Evolutionary conservation across 2,888 invertebrate genomes (phyloP), one percentile per base, ranked within the genome.

Genomic region (Tubiluchus corallicola): DNA sequence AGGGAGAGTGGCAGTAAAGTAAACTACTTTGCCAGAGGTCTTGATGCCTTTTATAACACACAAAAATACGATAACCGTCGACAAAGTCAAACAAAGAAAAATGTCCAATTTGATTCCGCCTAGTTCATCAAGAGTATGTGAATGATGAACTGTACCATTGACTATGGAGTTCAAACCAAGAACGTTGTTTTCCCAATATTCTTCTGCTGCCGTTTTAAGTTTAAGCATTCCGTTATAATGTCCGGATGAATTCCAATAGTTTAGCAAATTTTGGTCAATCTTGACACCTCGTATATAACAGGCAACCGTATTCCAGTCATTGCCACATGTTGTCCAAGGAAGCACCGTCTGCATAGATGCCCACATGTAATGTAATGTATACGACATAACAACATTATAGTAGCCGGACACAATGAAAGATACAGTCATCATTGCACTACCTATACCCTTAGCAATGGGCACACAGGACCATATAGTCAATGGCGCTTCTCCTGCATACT

Each of bases 401-500:
- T 17, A 43, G 3, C 17, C 15, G 13, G n/a, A n/a, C 16, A 15
- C 16, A n/a, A 19, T 13, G 2, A 20, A n/a, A 20, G 21, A 37
- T 13, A 20, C 17, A 18, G 38, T 21, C 3, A 37, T 4, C 37
- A 37, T 37, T 9, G 37, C 43, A 37, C 21, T 17, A 9, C 45
- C 45, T 42, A 45, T n/a, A 64, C 65, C 64, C 60, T 65, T 66
- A 43, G 63, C 61, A 20, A 66, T 49, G 5, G 67, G 67, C 3
- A 59, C 56, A 21, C 62, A 61, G 20, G 55, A 58, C 66, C 66
- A 67, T 21, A 66, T 60, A 2, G 60, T 58, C 41, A 66, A 55
- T 20, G 65, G 65, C 40, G 66, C 66, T 15, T 61, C 54, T 42
- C 62, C 63, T 17, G 60, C n/a, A n/a, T n/a, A n/a, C n/a, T n/a